Base-by-base conservation (phyloP, 1,140 invertebrate genomes). In the Sycobia sp. region DNA sequence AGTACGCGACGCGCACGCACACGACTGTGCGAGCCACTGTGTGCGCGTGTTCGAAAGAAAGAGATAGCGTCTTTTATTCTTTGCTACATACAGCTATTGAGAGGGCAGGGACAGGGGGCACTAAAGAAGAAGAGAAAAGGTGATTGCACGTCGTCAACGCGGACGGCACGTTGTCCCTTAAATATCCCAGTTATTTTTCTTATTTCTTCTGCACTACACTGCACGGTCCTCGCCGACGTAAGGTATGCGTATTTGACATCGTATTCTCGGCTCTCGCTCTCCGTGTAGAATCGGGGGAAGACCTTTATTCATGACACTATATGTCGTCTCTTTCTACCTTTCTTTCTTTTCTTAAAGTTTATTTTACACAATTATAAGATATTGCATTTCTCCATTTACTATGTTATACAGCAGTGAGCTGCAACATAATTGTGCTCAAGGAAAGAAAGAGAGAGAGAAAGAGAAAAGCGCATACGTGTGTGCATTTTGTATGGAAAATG, bases 91-190 rank as follows among this genome's bases (percentile, higher is more conserved):
- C n/a, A n/a, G n/a, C 29, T 32, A 11, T 32, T 11, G 29, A 32
- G 29, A 11, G 4, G 29, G 29, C 29, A n/a, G n/a, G n/a, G 5
- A 32, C 29, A 9, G 11, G 23, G 18, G 9, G 20, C 49, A 16
- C n/a, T 14, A 18, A 36, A 36, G 49, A 51, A 20, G 49, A 51
- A 11, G 29, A 7, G 29, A 11, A 32, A 11, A 29, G 20, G 49
- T 32, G 49, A 22, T n/a, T 23, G 49, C 18, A 54, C 13, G 36
- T 39, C 51, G 51, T 41, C 36, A 14, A 39, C 34, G 36, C 34
- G 36, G 36, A 2, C 51, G 18, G 18, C 11, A 18, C 25, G 16
- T 27, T 50, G 25, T 50, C 47, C 11, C 27, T 50, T n/a, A n/a
- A n/a, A n/a, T n/a, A n/a, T n/a, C n/a, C n/a, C 32, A n/a, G 4